Evolutionary conservation across 2,888 invertebrate genomes (phyloP).

Genomic region (Anarsia innoxiella): DNA sequence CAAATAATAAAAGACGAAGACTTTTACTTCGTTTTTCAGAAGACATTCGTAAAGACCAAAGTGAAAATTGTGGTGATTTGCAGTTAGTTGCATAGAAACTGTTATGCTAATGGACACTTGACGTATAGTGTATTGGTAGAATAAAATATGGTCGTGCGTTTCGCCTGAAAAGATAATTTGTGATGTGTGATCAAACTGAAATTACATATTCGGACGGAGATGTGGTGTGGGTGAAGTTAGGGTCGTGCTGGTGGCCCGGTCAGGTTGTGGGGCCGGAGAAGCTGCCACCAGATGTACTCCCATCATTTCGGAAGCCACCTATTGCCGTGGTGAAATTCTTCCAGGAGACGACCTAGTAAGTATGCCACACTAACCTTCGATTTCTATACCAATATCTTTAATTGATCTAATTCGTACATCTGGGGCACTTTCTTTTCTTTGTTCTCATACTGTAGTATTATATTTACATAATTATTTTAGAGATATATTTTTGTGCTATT

Average conservation of each 20-base stretch:
- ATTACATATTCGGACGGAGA: slow-evolving; percentile 82
- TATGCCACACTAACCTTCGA: slow-evolving; percentile 28
- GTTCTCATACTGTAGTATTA: slow-evolving; percentile 9
- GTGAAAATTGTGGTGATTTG: slow-evolving; percentile 25
- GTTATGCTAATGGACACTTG: slow-evolving; percentile 53
- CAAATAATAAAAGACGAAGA: slow-evolving; percentile 41
- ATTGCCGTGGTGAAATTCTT: slow-evolving; percentile 90
- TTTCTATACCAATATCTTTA: slow-evolving; percentile 36
- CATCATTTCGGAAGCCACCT: slow-evolving; percentile 80
- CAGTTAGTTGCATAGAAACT: slow-evolving; percentile 32
- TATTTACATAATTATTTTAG: slow-evolving; percentile 16
- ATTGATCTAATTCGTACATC: slow-evolving; percentile 13
- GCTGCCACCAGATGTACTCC: slow-evolving; percentile 80
- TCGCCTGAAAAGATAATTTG: slow-evolving; percentile 50
- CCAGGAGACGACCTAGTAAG: slow-evolving; percentile 89
- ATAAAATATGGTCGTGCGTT: slow-evolving; percentile 70
- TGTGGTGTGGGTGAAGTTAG: slow-evolving; percentile 90
- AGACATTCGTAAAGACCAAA: slow-evolving; percentile 25
- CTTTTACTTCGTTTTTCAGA: slow-evolving; percentile 24
- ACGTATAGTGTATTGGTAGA: slow-evolving; percentile 49
- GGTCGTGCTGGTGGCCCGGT: slow-evolving; percentile 90
- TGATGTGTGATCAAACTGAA: slow-evolving; percentile 83
- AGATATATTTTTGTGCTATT: no score
- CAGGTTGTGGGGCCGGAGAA: slow-evolving; percentile 79
- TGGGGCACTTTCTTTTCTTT: slow-evolving; percentile 3